Percentiles rank a stretch among this genome's conserved stretches.
Evolutionary conservation across 1,140 invertebrate genomes (phyloP).

Genomic region (Maconellicoccus hirsutus): DNA sequence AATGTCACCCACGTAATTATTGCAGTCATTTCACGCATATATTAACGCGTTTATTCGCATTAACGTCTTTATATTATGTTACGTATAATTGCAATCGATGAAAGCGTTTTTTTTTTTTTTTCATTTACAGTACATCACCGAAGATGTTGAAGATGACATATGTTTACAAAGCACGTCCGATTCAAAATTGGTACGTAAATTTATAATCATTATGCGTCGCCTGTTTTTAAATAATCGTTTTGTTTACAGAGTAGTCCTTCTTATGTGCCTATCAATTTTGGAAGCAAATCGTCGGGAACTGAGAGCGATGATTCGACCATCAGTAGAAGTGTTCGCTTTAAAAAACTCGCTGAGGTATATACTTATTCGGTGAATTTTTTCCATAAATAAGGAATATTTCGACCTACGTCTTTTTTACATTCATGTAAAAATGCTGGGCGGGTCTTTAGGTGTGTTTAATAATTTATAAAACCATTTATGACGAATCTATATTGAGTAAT

Average conservation of each 20-base stretch:
- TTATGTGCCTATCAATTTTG: slow-evolving; percentile 68
- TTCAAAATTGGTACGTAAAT: background rate
- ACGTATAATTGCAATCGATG: background rate
- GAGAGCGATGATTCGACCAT: slow-evolving; percentile 70
- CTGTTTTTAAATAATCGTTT: background rate
- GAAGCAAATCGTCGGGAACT: slow-evolving; percentile 53
- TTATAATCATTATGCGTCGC: background rate
- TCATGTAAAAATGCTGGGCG: too few species aligned
- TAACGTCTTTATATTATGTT: background rate
- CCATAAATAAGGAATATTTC: too few species aligned
- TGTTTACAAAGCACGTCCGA: background rate
- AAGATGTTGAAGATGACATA: slow-evolving; percentile 15
- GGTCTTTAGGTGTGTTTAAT: too few species aligned
- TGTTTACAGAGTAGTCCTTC: slow-evolving; percentile 59
- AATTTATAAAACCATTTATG: too few species aligned
- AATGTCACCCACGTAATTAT: too few species aligned
- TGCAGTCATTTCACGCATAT: background rate
- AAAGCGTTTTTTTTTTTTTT: background rate
- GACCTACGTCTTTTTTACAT: too few species aligned
- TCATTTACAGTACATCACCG: background rate
- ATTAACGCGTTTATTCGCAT: background rate
- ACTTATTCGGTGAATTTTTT: too few species aligned
- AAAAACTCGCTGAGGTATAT: slow-evolving; percentile 68
- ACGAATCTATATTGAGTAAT: too few species aligned
- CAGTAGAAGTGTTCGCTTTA: slow-evolving; percentile 59